phyloP scores from a whole-genome alignment of 2,797 vertebrate genomes.

The Chrosomus eos region DNA sequence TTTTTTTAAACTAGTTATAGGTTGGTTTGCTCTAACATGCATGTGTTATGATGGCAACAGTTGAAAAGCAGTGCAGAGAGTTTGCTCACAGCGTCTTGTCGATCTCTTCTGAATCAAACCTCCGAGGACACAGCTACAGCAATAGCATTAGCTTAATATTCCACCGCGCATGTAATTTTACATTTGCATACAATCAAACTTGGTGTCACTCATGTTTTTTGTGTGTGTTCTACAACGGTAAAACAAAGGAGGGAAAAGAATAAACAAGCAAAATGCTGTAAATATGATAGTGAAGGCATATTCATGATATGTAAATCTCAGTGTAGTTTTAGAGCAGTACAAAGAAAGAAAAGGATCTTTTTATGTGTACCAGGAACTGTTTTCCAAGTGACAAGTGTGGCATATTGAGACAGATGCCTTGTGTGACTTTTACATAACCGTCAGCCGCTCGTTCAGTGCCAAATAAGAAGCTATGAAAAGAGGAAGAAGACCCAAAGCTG shows the following conservation, averaged over 20 bases:
- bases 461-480: conserved; percentile 46
- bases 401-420: conserved; percentile 58
- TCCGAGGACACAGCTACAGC: conserved; percentile 11
- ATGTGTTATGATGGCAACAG: neutral
- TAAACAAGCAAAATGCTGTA: conserved; percentile 78
- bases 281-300: conserved; percentile 61
- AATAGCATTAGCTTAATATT: conserved; percentile 37
- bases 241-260: conserved; percentile 74
- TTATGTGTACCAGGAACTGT: conserved; percentile 57
- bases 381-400: conserved; percentile 46
- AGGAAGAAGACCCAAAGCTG: conserved; percentile 56
- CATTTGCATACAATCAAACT: conserved; percentile 75
- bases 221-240: conserved; percentile 70
- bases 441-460: conserved; percentile 47
- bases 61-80: neutral
- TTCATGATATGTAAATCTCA: conserved; percentile 72
- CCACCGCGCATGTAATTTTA: conserved; percentile 35
- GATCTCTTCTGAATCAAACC: conserved; percentile 33
- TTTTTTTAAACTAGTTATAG: neutral
- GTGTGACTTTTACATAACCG: conserved; percentile 57
- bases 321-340: conserved; percentile 60
- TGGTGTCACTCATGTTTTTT: conserved; percentile 47
- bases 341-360: conserved; percentile 41
- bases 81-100: conserved; percentile 10
- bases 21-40: neutral